Base-by-base conservation (phyloP, 92 coral and sea anemone species). In the Palythoa grandiflora region DNA sequence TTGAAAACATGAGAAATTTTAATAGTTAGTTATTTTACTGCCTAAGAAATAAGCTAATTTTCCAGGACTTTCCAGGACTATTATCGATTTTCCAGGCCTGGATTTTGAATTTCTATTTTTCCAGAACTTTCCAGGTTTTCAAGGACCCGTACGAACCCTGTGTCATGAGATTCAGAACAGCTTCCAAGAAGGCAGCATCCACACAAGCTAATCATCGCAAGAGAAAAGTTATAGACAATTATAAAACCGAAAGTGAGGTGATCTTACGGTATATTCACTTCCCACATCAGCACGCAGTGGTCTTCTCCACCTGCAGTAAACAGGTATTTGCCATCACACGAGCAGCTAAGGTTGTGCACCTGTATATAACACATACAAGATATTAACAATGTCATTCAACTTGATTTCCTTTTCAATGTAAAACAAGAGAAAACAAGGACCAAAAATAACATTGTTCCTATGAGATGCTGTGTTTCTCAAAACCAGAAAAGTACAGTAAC, bases 271-370 rank as follows among this genome's bases (percentile, higher is more conserved):
- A 92, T 74, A 83, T 93, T 93, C 7, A 93, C 88, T 80, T 93
- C 89, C 99, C 99, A 97, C 98, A 95, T 97, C 63, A 95, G 87
- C 2, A 93, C 97, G 57, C 92, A 65, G 65, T 91, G 85, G 80
- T 97, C 99, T 55, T 87, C 94, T 16, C 98, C 99, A 17, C 99
- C 99, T 6, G 99, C 94, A 16, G 99, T 97, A 89, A 97, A 97
- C 68, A 95, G 92, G 84, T 87, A 95, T 80, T 93, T 94, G 20
- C 99, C 99, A 60, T 97, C 98, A 80, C 57, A 89, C 5, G 98
- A 91, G 78, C 93, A 88, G 9, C 89, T 90, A n/a, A 95, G 84
- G 76, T 97, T 95, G 39, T 94, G 89, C 50, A 97, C 98, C 99
- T 96, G 84, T 15, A 54, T 72, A 19, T 65, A 40, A 6, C 17